Percentiles rank a stretch among this genome's conserved stretches.
phyloP scores from a whole-genome alignment of 1,140 invertebrate genomes.

The Aphis craccivora region DNA sequence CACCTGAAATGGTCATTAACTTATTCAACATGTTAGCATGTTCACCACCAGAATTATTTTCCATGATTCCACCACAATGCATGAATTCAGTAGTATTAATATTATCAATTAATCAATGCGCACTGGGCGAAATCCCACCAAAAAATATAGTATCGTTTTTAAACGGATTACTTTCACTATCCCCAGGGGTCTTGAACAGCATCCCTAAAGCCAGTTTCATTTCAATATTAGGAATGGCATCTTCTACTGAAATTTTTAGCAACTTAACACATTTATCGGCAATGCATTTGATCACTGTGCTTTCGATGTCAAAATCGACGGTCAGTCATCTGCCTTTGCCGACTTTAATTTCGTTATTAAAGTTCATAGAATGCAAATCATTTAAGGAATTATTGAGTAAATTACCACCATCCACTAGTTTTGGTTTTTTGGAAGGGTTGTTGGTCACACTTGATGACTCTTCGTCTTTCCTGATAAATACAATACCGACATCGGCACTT shows the following conservation, averaged over 20 bases:
- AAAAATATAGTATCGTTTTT: no score
- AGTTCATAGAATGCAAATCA: background rate
- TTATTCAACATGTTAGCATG: background rate
- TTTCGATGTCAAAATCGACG: background rate
- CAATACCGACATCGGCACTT: background rate
- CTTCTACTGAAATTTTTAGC: background rate
- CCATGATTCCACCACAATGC: background rate
- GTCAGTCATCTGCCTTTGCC: background rate
- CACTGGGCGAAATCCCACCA: rapidly evolving
- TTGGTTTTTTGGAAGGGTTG: background rate
- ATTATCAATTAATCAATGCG: background rate
- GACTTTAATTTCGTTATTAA: background rate
- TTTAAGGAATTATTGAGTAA: rapidly evolving
- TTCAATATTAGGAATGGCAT: background rate
- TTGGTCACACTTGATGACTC: background rate
- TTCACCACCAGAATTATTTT: background rate
- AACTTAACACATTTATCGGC: background rate
- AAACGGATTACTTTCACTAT: background rate
- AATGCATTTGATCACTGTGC: background rate
- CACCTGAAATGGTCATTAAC: background rate
- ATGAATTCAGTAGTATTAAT: background rate
- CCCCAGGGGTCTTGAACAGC: background rate
- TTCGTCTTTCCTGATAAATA: background rate
- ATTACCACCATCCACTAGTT: background rate
- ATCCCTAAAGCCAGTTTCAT: background rate